These are phyloP conservation scores for Delphinapterus leucas DNA, from an alignment of 2,113 vertebrate genomes.

Conservation along the genomic window DNA sequence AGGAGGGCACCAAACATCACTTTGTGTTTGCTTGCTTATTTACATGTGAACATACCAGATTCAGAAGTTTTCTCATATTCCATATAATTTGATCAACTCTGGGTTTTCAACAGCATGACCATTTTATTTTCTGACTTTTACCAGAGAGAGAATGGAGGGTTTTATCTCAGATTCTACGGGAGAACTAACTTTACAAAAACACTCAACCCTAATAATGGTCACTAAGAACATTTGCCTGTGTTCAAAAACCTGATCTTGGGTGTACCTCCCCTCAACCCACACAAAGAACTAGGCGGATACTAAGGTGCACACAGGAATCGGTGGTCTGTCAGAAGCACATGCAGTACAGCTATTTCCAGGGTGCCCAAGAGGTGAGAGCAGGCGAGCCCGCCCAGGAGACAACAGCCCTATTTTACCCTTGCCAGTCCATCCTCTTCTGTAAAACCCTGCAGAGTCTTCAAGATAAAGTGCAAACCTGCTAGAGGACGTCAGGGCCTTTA, in stretches of 20 bases:
- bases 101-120: background rate
- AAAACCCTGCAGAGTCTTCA: background rate
- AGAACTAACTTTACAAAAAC: background rate
- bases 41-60: background rate
- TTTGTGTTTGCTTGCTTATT: background rate
- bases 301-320: background rate
- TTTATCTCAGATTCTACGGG: background rate
- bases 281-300: background rate
- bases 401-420: background rate
- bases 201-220: background rate
- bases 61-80: background rate
- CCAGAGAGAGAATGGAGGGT: background rate
- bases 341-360: background rate
- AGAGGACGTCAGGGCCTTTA: background rate
- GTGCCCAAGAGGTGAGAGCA: background rate
- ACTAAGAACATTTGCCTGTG: background rate
- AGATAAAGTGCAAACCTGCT: background rate
- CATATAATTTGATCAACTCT: background rate
- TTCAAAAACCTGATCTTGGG: background rate
- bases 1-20: background rate
- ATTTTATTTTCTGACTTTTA: background rate
- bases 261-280: background rate
- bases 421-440: background rate
- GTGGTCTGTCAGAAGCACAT: background rate
- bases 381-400: background rate